Evolutionary conservation across 2,113 vertebrate species (phyloP).

Genomic region (Lanius collurio): DNA sequence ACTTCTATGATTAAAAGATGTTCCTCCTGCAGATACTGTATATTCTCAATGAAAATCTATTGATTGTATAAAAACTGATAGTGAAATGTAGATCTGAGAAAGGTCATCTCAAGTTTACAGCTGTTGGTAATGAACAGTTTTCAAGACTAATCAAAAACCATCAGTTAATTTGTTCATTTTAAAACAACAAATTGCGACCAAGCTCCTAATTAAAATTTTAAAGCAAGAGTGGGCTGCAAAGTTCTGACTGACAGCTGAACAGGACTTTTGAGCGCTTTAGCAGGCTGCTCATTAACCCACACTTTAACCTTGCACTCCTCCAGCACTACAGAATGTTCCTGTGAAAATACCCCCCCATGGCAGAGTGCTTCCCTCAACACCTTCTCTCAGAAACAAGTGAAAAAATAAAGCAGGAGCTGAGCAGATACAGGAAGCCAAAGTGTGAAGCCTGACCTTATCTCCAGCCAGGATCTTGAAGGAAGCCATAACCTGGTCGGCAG

Average conservation of each 20-base stretch:
- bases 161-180: slow-evolving; percentile 10
- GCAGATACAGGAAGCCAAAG: background rate
- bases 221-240: slow-evolving; percentile 18
- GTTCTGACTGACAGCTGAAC: slow-evolving; percentile 26
- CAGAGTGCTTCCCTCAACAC: background rate
- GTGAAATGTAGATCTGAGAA: background rate
- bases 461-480: slow-evolving; percentile 98
- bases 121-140: background rate
- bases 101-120: background rate
- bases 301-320: background rate
- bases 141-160: slow-evolving; percentile 22
- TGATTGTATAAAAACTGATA: background rate
- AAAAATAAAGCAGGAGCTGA: background rate
- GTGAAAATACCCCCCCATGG: background rate
- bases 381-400: background rate
- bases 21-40: background rate
- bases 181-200: background rate
- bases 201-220: slow-evolving; percentile 16
- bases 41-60: background rate
- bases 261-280: background rate
- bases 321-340: background rate
- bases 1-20: background rate
- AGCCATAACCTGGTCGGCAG: slow-evolving; percentile 97
- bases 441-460: slow-evolving; percentile 85
- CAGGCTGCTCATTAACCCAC: slow-evolving; percentile 1